Percentiles rank a stretch among this genome's conserved stretches.
These are phyloP conservation scores for Ypsolopha sequella DNA, from an alignment of 2,888 invertebrate species.

Conservation along the genomic window DNA sequence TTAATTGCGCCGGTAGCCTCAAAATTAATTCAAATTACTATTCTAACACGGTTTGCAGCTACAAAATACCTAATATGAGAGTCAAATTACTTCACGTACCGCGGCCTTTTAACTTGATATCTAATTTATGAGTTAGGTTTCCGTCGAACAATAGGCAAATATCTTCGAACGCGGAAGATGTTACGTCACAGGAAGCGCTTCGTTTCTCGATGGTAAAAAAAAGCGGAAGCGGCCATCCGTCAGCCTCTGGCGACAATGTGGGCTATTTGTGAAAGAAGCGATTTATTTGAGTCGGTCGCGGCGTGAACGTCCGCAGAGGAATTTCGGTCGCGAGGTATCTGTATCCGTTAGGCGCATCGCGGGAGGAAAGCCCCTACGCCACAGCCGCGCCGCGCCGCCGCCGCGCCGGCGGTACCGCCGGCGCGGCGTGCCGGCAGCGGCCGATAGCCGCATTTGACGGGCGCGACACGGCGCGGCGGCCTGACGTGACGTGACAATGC, in stretches of 20 bases:
- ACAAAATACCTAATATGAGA: constrained; percentile 11
- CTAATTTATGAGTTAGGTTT: constrained; percentile 16
- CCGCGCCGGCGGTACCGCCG: constrained; percentile 14
- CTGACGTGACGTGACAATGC: constrained; percentile 19
- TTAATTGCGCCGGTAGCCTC: background rate
- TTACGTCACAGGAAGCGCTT: constrained; percentile 44
- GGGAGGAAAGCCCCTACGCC: constrained; percentile 13
- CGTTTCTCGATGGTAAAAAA: constrained; percentile 28
- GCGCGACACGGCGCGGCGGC: constrained; percentile 15
- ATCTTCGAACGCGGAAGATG: constrained; percentile 19
- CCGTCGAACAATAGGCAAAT: background rate
- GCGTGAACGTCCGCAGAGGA: constrained; percentile 65
- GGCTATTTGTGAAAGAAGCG: constrained; percentile 67
- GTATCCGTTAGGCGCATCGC: constrained; percentile 48
- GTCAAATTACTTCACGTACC: constrained; percentile 22
- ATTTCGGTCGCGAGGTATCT: constrained; percentile 64
- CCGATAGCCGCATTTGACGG: constrained; percentile 23
- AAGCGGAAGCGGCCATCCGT: constrained; percentile 60
- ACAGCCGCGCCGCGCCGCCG: constrained; percentile 17
- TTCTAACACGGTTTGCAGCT: constrained; percentile 9
- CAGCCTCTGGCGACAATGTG: constrained; percentile 63
- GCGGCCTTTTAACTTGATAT: constrained; percentile 16
- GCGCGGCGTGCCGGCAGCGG: constrained; percentile 5
- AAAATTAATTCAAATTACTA: background rate
- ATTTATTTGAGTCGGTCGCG: constrained; percentile 66